These are phyloP conservation scores for Cotesia typhae DNA, from an alignment of 1,140 invertebrate genomes.

Conservation along the genomic window DNA sequence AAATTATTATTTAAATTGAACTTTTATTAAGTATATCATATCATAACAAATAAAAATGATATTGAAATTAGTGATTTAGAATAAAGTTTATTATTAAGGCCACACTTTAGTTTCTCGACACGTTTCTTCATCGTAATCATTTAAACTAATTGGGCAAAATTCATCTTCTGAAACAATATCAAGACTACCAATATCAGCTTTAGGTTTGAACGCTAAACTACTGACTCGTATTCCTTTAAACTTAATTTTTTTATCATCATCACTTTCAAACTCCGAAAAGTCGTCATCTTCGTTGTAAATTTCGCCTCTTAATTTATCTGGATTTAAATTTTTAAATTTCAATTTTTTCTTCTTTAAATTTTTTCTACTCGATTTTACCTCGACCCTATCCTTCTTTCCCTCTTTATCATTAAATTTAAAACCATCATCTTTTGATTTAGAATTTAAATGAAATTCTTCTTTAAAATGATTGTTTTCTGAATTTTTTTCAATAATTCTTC, in stretches of 20 bases:
- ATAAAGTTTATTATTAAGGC: conserved; percentile 45
- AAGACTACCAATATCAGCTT: conserved; percentile 54
- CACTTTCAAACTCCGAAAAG: conserved; percentile 57
- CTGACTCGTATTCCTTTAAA: conserved; percentile 50
- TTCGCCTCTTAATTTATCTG: conserved; percentile 42
- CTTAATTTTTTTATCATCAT: conserved; percentile 37
- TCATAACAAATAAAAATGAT: too few species aligned
- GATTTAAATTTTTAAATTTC: conserved; percentile 46
- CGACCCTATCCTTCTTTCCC: too few species aligned
- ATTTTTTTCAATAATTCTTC: neutral
- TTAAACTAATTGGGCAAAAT: conserved; percentile 59
- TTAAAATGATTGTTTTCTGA: too few species aligned
- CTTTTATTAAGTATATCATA: too few species aligned
- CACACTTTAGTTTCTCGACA: conserved; percentile 52
- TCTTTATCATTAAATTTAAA: too few species aligned
- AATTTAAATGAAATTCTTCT: too few species aligned
- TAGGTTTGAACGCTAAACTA: conserved; percentile 57
- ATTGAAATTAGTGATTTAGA: too few species aligned
- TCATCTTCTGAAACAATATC: conserved; percentile 57
- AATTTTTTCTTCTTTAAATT: conserved; percentile 30
- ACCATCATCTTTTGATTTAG: too few species aligned
- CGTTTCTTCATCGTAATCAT: conserved; percentile 51
- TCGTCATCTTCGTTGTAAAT: conserved; percentile 43
- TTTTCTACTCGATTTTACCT: too few species aligned
- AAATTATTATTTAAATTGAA: too few species aligned